Base-by-base conservation (phyloP, 2,797 vertebrate genomes). In the Poecile montanus region DNA sequence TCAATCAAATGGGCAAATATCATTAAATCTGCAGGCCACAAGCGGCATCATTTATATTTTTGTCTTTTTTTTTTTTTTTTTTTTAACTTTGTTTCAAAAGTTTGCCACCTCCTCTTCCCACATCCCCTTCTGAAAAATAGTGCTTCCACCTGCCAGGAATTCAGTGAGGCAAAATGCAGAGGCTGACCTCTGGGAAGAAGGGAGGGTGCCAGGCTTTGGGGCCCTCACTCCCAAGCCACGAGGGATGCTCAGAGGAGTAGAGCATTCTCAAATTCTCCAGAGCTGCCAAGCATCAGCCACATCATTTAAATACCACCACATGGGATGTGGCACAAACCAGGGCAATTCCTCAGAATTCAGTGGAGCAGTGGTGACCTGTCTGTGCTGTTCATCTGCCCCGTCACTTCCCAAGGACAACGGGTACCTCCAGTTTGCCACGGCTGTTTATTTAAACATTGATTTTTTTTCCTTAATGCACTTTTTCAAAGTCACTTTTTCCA, bases 1-100 rank as follows among this genome's bases (percentile, higher is more conserved):
- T 98, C 97, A 96, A 97, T 98, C 97, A 97, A 91, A 78, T 45
- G 89, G 65, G 97, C 92, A 98, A 98, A 97, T 96, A 97, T 94
- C 97, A 93, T 97, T 97, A 96, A 92, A 92, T 40, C 91, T 54
- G 53, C 68, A 78, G 88, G 80, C 94, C 91, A 34, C 66, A 40
- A 89, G 91, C 81, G 83, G 85, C 71, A 76, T 86, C 95, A 88
- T 95, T 94, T 91, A 42, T 94, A 76, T 81, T 66, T 87, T 61
- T 23, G 48, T 42, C 13, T 16, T 17, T 63, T 75, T 56, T 84
- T 80, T 40, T 71, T 85, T 85, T 56, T 71, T 38, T 50, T 83
- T 48, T 67, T 40, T 47, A 1, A 7, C n/a, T 65, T 63, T 57
- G 30, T 88, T 96, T 85, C 57, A 4, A n/a, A 95, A 94, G 72